Conservation (phyloP, 1,140 invertebrate genomes). For the Mercenaria mercenaria region DNA sequence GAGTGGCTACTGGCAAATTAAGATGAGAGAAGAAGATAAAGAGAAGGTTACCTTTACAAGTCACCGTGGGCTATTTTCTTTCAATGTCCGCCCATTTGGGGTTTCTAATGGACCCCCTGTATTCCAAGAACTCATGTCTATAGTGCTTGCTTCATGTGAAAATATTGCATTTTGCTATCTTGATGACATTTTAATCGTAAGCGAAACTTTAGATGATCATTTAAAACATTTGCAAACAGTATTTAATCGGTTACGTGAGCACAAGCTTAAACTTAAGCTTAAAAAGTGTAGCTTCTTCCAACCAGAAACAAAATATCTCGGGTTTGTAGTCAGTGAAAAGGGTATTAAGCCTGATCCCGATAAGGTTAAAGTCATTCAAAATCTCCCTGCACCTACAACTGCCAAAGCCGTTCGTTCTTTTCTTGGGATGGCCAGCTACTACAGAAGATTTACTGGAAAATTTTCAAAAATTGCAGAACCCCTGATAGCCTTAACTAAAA, state of each 20-base stretch:
- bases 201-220: not conserved
- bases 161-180: constrained; percentile 54
- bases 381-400: not conserved
- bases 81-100: constrained; percentile 70
- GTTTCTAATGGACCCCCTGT: constrained; percentile 69
- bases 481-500: constrained; percentile 82
- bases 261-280: constrained; percentile 32
- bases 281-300: constrained; percentile 64
- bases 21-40: constrained; percentile 57
- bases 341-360: constrained; percentile 2
- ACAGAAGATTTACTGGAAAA: constrained; percentile 85
- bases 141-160: constrained; percentile 63
- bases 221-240: not conserved
- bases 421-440: constrained; percentile 86
- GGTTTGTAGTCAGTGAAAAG: not conserved
- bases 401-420: constrained; percentile 37
- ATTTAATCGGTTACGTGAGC: not conserved
- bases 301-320: not conserved
- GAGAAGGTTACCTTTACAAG: constrained; percentile 80
- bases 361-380: constrained; percentile 18
- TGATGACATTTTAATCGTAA: constrained; percentile 58
- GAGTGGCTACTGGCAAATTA: constrained; percentile 30
- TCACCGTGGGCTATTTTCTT: constrained; percentile 60
- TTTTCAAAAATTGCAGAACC: constrained; percentile 81
- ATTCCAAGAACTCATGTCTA: constrained; percentile 75